Base-by-base conservation (phyloP, 2,113 vertebrate genomes). In the Pungitius pungitius region DNA sequence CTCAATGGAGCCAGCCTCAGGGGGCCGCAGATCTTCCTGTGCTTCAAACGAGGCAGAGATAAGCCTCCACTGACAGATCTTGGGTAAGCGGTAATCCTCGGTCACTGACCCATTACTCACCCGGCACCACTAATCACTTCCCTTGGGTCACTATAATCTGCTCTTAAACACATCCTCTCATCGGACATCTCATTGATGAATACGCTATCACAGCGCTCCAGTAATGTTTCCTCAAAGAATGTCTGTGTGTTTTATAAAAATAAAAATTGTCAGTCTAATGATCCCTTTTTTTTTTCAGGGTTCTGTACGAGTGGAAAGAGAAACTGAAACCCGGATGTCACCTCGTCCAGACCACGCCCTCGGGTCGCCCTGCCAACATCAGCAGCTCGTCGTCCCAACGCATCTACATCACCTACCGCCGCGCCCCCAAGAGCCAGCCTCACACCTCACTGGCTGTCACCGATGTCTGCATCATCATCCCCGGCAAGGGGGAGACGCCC, bases 271-370 rank as follows among this genome's bases (percentile, higher is more conserved):
- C 37, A 26, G 7, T 40, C 8, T 22, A 8, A 35, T 30, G 0
- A 37, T 2, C 2, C 4, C 17, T 61, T 59, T 20, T 75, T 22
- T 30, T 30, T 85, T 58, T 60, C 69, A 99, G 98, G 73, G 93
- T 99, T 84, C 92, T 99, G 57, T 99, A 96, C 57, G 97, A 99
- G 87, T 98, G 97, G 94, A 99, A 98, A 77, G 97, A 99, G 86
- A 95, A 98, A 85, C 91, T 99, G 54, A 99, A 98, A 87, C 94
- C 95, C 24, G 98, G 96, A 55, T 99, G 97, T 92, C 95, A 99
- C 88, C 95, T 99, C 76, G 97, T 99, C 83, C 96, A 99, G 81
- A 95, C 85, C 78, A 99, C 98, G 14, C 96, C 96, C 1, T 95
- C 95, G 0, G 97, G 97, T 72, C 96, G 94, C 52, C 95, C 96